Evolutionary conservation across 2,797 vertebrate genomes (phyloP).

Genomic region (Fringilla coelebs): DNA sequence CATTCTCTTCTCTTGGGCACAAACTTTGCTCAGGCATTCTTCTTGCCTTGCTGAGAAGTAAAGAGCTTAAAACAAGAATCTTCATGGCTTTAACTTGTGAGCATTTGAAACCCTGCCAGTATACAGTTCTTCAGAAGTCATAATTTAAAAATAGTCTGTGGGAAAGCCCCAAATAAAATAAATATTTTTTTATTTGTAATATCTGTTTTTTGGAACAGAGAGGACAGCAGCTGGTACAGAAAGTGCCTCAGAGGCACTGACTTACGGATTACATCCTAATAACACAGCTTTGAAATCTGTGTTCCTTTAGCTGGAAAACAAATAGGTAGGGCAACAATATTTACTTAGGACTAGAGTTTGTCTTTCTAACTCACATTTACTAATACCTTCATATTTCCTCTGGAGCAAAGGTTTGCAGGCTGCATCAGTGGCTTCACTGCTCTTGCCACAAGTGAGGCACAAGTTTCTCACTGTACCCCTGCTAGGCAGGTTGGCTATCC

Average conservation of each 20-base stretch:
- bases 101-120: neutral
- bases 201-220: conserved; percentile 43
- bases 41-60: neutral
- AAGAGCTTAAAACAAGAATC: neutral
- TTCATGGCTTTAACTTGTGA: conserved; percentile 11
- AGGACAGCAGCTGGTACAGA: conserved; percentile 37
- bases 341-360: conserved; percentile 25
- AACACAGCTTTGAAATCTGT: conserved; percentile 13
- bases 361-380: neutral
- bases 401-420: neutral
- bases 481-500: neutral
- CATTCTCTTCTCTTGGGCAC: neutral
- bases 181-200: conserved; percentile 63
- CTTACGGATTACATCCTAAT: neutral
- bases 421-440: neutral
- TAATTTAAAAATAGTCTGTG: conserved; percentile 70
- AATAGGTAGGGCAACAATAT: conserved; percentile 7
- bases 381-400: neutral
- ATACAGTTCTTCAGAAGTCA: conserved; percentile 51
- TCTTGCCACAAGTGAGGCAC: neutral
- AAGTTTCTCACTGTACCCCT: neutral
- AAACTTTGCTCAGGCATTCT: neutral
- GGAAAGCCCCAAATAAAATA: conserved; percentile 66
- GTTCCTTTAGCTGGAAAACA: conserved; percentile 24
- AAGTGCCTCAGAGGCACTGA: conserved; percentile 37